Evolutionary conservation across 2,797 vertebrate species (phyloP), one percentile per base, ranked within the genome.

Genomic region (Buphagus erythrorhynchus): DNA sequence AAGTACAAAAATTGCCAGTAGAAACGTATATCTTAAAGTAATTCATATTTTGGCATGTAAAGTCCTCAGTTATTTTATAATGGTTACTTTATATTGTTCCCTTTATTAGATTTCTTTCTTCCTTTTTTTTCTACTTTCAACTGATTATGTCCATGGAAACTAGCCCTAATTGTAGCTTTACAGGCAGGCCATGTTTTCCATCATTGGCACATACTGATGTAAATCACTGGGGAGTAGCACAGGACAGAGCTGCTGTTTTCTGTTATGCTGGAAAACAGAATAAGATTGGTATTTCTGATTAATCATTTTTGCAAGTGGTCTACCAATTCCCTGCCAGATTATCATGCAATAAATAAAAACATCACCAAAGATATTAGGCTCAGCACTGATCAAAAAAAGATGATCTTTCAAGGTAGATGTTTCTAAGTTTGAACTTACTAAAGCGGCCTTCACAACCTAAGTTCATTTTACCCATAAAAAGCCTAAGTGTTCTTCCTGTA

Each of bases 151-250:
- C 97, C 95, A 94, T 97, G 96, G 96, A 98, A 98, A 98, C 95
- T 95, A 95, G 88, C 55, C 93, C 86, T 98, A 97, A 97, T 97
- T 98, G 97, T 96, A 97, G 95, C 95, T 97, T 98, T 98, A 97
- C 97, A 97, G 98, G 97, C 91, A 73, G 89, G 95, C 89, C 93
- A 96, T 98, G 98, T 97, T 98, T 98, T 98, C 96, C 96, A 97
- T 98, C 98, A 98, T 84, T 97, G 97, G 97, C 98, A 98, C 98
- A 78, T 98, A 96, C 95, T 98, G 98, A 98, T 97, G 95, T 95
- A 97, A 97, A 96, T 96, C 98, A 97, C 97, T 75, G 31, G 97
- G 97, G 98, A 98, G 88, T 95, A 97, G 63, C 90, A 77, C 69
- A 80, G 93, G 87, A 91, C 91, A 20, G 67, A 97, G 94, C 96